Base-by-base conservation (phyloP, 2,797 vertebrate genomes). In the Crenuchus spilurus region DNA sequence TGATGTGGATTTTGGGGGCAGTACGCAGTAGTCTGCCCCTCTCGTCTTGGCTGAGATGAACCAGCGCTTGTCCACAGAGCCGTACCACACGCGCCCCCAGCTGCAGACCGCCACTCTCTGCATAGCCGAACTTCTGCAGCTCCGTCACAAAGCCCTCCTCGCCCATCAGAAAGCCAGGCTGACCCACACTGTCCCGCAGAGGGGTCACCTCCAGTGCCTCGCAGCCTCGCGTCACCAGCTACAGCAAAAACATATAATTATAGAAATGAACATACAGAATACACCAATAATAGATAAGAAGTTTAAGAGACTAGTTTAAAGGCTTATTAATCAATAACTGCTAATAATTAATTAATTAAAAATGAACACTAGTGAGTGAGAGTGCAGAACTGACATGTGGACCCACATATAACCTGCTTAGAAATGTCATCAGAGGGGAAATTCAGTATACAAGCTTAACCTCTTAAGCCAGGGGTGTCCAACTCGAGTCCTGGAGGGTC, bases 151-250 rank as follows among this genome's bases (percentile, higher is more conserved):
- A 96, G 73, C 96, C 96, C 67, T 95, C 94, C 31, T 93, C 89
- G 28, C 94, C 95, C 91, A 94, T 94, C 71, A 93, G 90, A 80
- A 97, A 96, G 58, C 95, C 96, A 0, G 95, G 93, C 73, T 96
- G 95, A 7, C 95, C 95, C 10, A 95, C 94, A 11, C 92, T 93
- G 0, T 97, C 95, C 1, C 96, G 91, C 63, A 96, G 87, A 2
- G 95, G 92, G 0, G 93, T 94, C 61, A 97, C 89, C 86, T 97
- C 95, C 0, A 93, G 90, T 0, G 95, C 95, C 89, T 96, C 94
- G 0, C 96, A 97, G 48, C 96, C 96, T 0, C 96, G 88, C 0
- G 96, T 96, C 48, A 97, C 94, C 87, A 96, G 82, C 96, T 97
- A 83, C 7, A 20, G 62, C 8, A 42, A 33, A 8, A 35, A 8